Conservation (phyloP, 2,797 vertebrate species). For the Sarcophilus harrisii region DNA sequence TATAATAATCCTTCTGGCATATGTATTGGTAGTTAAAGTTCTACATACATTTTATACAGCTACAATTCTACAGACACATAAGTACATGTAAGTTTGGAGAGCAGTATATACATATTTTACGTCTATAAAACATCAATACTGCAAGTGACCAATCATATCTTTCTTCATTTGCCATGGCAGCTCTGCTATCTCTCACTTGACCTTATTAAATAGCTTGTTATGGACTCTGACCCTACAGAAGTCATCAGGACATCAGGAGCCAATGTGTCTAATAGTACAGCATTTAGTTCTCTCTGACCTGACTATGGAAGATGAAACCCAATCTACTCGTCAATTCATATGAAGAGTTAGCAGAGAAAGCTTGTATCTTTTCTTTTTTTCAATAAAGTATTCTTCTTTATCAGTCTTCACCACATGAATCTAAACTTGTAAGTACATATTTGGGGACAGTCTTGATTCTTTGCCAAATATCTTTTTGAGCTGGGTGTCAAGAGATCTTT, state of each 20-base stretch:
- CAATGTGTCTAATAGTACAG: neutral
- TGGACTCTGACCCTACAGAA: neutral
- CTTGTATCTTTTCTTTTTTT: neutral
- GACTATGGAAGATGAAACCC: no score
- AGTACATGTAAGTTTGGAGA: slow-evolving; percentile 48
- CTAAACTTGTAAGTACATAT: slow-evolving; percentile 96
- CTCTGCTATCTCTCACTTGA: slow-evolving; percentile 93
- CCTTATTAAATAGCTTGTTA: slow-evolving; percentile 85
- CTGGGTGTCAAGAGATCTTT: slow-evolving; percentile 91
- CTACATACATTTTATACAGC: slow-evolving; percentile 71
- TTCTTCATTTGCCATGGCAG: slow-evolving; percentile 91
- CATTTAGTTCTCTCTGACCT: neutral
- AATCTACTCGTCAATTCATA: neutral
- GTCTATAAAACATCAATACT: slow-evolving; percentile 81
- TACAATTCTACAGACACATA: slow-evolving; percentile 63
- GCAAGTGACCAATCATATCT: slow-evolving; percentile 79
- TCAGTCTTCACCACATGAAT: slow-evolving; percentile 90
- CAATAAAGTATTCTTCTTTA: neutral
- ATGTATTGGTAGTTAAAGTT: slow-evolving; percentile 63
- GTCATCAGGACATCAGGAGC: neutral
- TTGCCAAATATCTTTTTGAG: slow-evolving; percentile 88
- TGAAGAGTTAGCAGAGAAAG: neutral
- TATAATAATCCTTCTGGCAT: slow-evolving; percentile 82
- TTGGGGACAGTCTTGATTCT: slow-evolving; percentile 87
- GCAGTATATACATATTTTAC: slow-evolving; percentile 46